Evolutionary conservation across 2,888 invertebrate genomes (phyloP).

Genomic region (Xylota sylvarum): DNA sequence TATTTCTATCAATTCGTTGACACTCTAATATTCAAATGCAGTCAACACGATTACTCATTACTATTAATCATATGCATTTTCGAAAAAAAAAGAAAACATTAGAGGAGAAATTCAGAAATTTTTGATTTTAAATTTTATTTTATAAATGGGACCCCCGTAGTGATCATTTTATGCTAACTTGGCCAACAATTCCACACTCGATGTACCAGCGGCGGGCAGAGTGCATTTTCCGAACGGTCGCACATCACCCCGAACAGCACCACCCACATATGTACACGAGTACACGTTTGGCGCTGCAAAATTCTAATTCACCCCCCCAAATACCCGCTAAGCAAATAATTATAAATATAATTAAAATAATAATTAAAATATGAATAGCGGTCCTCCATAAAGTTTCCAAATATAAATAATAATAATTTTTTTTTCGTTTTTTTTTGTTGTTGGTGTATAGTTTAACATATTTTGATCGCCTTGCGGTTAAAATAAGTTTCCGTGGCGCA

Average conservation of each 20-base stretch:
- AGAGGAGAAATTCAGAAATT: constrained; percentile 18
- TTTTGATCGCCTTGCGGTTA: constrained; percentile 35
- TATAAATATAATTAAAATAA: constrained; percentile 68
- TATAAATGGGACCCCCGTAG: constrained; percentile 16
- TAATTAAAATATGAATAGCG: constrained; percentile 56
- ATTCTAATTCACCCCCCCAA: neutral
- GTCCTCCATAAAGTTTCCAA: constrained; percentile 57
- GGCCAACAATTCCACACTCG: constrained; percentile 26
- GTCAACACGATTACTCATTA: constrained; percentile 68
- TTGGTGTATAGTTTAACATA: constrained; percentile 15
- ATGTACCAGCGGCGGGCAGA: neutral
- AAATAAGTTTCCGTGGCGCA: constrained; percentile 59
- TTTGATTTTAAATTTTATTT: constrained; percentile 24
- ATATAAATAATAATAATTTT: constrained; percentile 26
- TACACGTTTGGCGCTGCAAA: neutral
- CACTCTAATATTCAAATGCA: constrained; percentile 59
- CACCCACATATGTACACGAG: neutral
- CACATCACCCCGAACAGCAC: constrained; percentile 52
- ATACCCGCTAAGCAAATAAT: constrained; percentile 22
- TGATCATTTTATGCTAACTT: constrained; percentile 40
- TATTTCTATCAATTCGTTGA: constrained; percentile 68
- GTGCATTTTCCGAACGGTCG: constrained; percentile 2
- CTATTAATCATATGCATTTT: constrained; percentile 60
- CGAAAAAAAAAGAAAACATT: neutral
- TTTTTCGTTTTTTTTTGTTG: no score